These are phyloP conservation scores for Melieria crassipennis DNA, from an alignment of 2,888 invertebrate species.

Conservation along the genomic window DNA sequence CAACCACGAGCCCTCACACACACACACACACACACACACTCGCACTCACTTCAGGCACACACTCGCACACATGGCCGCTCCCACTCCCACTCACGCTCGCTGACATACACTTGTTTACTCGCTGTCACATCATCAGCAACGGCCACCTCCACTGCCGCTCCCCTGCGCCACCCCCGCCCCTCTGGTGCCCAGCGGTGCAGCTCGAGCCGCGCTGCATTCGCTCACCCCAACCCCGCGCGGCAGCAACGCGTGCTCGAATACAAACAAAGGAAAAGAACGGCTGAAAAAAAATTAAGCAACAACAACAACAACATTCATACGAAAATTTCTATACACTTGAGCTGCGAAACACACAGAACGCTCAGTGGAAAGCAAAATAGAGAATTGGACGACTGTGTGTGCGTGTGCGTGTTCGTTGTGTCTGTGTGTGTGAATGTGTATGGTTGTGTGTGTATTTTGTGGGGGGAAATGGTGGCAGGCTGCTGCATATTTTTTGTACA, in stretches of 20 bases:
- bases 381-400: constrained; percentile 1
- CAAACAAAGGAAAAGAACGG: constrained; percentile 21
- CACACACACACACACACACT: constrained; percentile 18
- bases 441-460: background rate
- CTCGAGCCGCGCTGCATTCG: background rate
- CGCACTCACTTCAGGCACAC: background rate
- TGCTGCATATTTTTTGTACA: background rate
- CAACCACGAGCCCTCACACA: constrained; percentile 4
- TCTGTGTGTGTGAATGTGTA: background rate
- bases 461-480: too few species aligned
- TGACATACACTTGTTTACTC: constrained; percentile 3
- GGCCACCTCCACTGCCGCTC: constrained; percentile 4
- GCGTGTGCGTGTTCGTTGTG: background rate
- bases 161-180: background rate
- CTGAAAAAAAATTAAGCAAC: constrained; percentile 24
- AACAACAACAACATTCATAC: constrained; percentile 32
- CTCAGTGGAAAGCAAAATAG: constrained; percentile 7
- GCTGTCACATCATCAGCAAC: constrained; percentile 4
- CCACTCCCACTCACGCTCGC: background rate
- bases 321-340: constrained; percentile 33
- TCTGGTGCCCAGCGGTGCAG: background rate
- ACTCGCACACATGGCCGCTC: background rate
- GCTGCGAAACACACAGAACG: background rate
- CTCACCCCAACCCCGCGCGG: background rate
- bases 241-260: constrained; percentile 1